Conservation (phyloP, 1,140 invertebrate genomes). For the Dendroctonus ponderosae region DNA sequence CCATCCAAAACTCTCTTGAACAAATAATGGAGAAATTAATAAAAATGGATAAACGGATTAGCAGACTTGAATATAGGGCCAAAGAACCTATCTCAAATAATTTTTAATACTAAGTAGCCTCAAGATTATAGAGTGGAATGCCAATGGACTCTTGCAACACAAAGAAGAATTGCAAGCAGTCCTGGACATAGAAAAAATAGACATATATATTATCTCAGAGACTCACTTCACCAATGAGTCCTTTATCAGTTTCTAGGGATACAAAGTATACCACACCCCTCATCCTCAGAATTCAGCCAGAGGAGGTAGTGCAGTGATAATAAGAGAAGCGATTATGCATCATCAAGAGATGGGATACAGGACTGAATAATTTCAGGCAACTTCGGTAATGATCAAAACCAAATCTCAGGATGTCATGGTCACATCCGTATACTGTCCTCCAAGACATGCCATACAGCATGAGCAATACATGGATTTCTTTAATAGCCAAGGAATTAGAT, state of each 20-base stretch:
- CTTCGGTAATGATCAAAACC: background rate
- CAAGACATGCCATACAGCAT: background rate
- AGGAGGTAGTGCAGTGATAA: no score
- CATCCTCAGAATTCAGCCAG: slow-evolving; percentile 1
- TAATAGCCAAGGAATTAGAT: background rate
- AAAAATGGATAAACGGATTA: no score
- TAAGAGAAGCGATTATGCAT: background rate
- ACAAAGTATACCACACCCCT: background rate
- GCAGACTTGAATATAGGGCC: no score
- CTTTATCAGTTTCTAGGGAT: background rate
- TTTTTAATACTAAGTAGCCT: no score
- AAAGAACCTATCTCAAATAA: no score
- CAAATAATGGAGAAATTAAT: no score
- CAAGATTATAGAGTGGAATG: slow-evolving; percentile 2
- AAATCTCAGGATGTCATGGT: background rate
- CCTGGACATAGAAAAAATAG: background rate
- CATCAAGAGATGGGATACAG: background rate
- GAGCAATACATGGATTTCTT: slow-evolving; percentile 3
- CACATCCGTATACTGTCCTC: background rate
- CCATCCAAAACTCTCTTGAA: no score
- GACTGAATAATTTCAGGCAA: background rate
- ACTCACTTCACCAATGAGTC: slow-evolving; percentile 1
- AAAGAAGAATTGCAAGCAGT: background rate
- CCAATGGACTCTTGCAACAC: slow-evolving; percentile 1
- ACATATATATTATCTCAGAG: background rate